Base-by-base conservation (phyloP, 2,888 invertebrate species). In the Fissipunctia ypsillon region DNA sequence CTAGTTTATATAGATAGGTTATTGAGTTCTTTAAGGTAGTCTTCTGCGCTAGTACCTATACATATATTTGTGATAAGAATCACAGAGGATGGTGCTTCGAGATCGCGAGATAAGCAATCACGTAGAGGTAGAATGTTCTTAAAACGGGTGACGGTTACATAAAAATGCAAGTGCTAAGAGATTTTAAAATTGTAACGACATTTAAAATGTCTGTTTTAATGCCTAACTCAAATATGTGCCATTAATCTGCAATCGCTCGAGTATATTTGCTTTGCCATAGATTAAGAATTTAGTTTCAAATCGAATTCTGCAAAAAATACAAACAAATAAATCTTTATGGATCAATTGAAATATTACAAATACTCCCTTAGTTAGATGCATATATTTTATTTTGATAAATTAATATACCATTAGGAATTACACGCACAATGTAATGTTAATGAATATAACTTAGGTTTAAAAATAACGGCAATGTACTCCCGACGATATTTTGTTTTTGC, bases 161-260 rank as follows among this genome's bases (percentile, higher is more conserved):
- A 56, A 31, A 60, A 65, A 74, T 71, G 57, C 41, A 54, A 59
- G 28, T 70, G 28, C 19, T 43, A 38, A 43, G 56, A 38, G 31
- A 63, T 57, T 75, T 50, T 7, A 56, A 50, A 66, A 31, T 54
- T 72, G 14, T 69, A 56, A 68, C 6, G 70, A 73, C 81, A 78
- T 83, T 84, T 0, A 43, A 74, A 83, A 84, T 76, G 73, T 73
- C 78, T 48, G 74, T 60, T 78, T 81, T 60, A 45, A 76, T 78
- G 68, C 75, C 67, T 79, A 72, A 60, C 41, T 56, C 54, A 43
- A 65, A 41, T 54, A 60, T 64, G 73, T 81, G 78, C 78, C 72
- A 84, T 80, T 66, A 31, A 66, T 56, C 25, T 54, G 31, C 25
- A 38, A 35, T 65, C 57, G 57, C 52, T 67, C 56, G 74, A 73